Conservation (phyloP, 2,113 vertebrate genomes). For the Stomatorhinus ivindoensis region DNA sequence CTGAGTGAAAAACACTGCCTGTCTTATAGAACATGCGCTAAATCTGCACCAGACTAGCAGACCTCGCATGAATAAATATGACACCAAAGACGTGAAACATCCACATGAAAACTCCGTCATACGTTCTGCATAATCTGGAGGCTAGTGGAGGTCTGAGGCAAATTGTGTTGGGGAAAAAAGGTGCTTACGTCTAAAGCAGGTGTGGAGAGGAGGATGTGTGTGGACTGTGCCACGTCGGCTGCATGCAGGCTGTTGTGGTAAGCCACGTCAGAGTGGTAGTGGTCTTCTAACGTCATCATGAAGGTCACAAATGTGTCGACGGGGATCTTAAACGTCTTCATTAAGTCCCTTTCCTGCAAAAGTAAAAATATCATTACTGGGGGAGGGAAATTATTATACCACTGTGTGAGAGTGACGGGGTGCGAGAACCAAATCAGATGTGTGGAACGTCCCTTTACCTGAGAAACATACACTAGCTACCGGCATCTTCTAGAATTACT, state of each 20-base stretch:
- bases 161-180: too few relatives aligned
- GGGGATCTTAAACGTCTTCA: constrained; percentile 94
- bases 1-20: background rate
- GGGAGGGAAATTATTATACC: background rate
- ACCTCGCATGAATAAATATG: background rate
- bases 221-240: constrained; percentile 93
- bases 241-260: constrained; percentile 98
- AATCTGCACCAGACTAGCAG: background rate
- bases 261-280: constrained; percentile 89
- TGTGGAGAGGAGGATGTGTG: constrained; percentile 89
- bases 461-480: background rate
- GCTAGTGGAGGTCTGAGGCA: background rate
- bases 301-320: constrained; percentile 90
- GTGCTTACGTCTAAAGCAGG: constrained; percentile 87
- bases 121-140: background rate
- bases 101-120: background rate
- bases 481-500: background rate
- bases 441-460: background rate
- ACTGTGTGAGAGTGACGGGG: background rate
- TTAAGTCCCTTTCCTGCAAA: constrained; percentile 85
- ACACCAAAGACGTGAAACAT: background rate
- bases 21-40: background rate
- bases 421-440: background rate
- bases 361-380: background rate
- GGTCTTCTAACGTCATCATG: constrained; percentile 95